Evolutionary conservation across 2,888 invertebrate species (phyloP), one percentile per base, ranked within the genome.

Genomic region (Melanophora roralis): DNA sequence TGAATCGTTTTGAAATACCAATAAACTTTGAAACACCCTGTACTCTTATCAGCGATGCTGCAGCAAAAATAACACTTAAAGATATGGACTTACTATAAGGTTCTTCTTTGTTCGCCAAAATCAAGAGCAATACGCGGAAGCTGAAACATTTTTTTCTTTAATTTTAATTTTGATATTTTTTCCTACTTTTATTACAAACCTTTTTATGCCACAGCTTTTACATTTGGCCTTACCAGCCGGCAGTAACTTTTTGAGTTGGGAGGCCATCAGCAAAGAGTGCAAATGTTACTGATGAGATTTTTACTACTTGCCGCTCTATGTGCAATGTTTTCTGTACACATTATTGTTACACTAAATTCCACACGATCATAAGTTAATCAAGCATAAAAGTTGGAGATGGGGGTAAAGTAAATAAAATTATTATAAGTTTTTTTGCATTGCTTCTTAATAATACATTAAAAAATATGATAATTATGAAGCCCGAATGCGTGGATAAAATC

Each of bases 261-360:
- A 77, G 67, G 72, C 76, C 67, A 53, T 21, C 57, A 62, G 73
- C 45, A 32, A 67, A 78, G n/a, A 74, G 78, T 81, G 69, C 81
- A 77, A 77, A 75, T 71, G 79, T 71, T 75, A 75, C 75, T 75
- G 79, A 75, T 79, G 75, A 75, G 79, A 75, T 79, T 79, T 75
- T 62, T 51, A 34, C n/a, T n/a, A n/a, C 53, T 72, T 62, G n/a
- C 34, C 53, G 45, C 45, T 23, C 62, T 34, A 23, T n/a, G 7
- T 23, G 1, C 32, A 32, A 43, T 51, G 23, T 67, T 49, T 21
- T 21, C 43, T 57, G 47, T 67, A 67, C 65, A 74, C 60, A 73
- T 78, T 55, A 78, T 68, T 55, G 73, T 71, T 51, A 69, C 53
- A 71, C 76, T 69, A 71, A 75, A 71, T 71, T 75, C 53, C 71